Evolutionary conservation across 2,797 vertebrate species (phyloP).

Genomic region (Apogon talboti): DNA sequence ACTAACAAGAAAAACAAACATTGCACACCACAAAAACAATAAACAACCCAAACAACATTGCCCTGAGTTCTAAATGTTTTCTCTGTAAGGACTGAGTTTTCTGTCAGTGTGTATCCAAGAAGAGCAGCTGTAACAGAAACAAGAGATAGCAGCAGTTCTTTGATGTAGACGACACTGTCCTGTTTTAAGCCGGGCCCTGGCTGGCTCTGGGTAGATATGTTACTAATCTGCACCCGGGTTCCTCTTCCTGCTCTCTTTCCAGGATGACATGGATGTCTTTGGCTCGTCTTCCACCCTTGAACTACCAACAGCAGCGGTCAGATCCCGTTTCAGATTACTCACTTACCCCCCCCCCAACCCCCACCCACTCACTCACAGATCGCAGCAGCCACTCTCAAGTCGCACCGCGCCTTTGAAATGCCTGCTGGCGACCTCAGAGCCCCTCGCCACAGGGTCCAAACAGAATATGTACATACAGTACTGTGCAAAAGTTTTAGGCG

Average conservation of each 20-base stretch:
- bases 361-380: slow-evolving; percentile 27
- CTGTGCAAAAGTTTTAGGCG: no score
- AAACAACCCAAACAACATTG: background rate
- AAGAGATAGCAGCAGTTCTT: slow-evolving; percentile 46
- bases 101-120: slow-evolving; percentile 37
- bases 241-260: slow-evolving; percentile 66
- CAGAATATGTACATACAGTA: slow-evolving; percentile 47
- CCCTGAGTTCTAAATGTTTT: slow-evolving; percentile 7
- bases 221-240: slow-evolving; percentile 65
- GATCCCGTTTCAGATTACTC: slow-evolving; percentile 77
- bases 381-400: slow-evolving; percentile 26
- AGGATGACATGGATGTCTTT: slow-evolving; percentile 81
- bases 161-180: slow-evolving; percentile 64
- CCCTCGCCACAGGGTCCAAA: slow-evolving; percentile 44
- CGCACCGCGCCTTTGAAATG: slow-evolving; percentile 34
- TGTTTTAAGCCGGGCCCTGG: slow-evolving; percentile 49
- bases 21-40: no score
- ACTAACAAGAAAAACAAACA: no score
- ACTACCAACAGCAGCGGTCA: slow-evolving; percentile 67
- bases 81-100: slow-evolving; percentile 38
- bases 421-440: slow-evolving; percentile 51
- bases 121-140: slow-evolving; percentile 59
- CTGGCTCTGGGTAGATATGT: slow-evolving; percentile 46
- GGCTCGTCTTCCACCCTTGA: slow-evolving; percentile 70
- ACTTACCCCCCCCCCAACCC: slow-evolving; percentile 11